Evolutionary conservation across 2,113 vertebrate genomes (phyloP).

Genomic region (Hepsetus odoe): DNA sequence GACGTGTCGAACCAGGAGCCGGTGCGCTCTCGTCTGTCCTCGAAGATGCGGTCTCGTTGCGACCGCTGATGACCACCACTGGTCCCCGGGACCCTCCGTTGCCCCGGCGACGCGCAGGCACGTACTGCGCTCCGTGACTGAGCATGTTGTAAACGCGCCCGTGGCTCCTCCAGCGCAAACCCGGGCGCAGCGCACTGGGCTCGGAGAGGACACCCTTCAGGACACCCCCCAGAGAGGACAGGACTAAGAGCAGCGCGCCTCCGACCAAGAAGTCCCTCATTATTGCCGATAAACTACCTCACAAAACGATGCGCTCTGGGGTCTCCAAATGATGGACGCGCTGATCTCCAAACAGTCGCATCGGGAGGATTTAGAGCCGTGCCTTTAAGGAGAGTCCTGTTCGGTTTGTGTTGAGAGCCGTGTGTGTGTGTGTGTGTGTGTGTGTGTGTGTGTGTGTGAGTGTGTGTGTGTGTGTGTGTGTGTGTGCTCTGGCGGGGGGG

Average conservation of each 20-base stretch:
- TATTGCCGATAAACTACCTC: background rate
- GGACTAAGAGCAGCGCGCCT: slow-evolving; percentile 49
- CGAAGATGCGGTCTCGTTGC: slow-evolving; percentile 53
- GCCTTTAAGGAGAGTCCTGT: background rate
- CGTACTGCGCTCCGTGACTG: slow-evolving; percentile 83
- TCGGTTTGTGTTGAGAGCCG: background rate
- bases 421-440: too few relatives aligned
- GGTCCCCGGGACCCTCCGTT: slow-evolving; percentile 44
- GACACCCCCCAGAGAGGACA: slow-evolving; percentile 65
- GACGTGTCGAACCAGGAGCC: background rate
- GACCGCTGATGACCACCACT: slow-evolving; percentile 63
- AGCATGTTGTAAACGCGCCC: slow-evolving; percentile 88
- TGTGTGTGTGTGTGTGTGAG: too few relatives aligned
- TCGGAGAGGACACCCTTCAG: slow-evolving; percentile 65
- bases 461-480: too few relatives aligned
- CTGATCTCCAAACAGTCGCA: background rate
- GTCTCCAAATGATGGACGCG: background rate
- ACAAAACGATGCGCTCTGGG: background rate
- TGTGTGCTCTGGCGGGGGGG: slow-evolving; percentile 41
- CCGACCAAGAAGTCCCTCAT: slow-evolving; percentile 59
- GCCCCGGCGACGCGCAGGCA: slow-evolving; percentile 72
- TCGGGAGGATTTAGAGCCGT: background rate
- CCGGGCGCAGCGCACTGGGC: slow-evolving; percentile 73
- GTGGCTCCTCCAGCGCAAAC: slow-evolving; percentile 88
- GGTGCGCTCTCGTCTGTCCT: background rate